Evolutionary conservation across 2,888 invertebrate genomes (phyloP), one percentile per base, ranked within the genome.

Genomic region (Dryocosmus kuriphilus): DNA sequence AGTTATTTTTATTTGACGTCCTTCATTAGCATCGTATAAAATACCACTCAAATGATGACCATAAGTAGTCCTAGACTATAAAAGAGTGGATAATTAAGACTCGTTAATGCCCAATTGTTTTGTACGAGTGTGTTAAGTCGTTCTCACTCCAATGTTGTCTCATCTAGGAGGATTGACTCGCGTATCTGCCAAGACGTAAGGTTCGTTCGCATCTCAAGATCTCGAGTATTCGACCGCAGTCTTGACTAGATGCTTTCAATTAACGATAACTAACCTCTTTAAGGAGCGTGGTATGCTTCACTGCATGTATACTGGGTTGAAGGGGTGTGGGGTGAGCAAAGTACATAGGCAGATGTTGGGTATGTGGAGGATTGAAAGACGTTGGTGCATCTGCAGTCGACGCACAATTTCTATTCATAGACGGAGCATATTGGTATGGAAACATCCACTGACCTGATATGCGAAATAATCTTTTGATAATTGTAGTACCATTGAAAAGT

Each of bases 351-450:
- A 60, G 74, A 74, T 77, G 75, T 75, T 61, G 73, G 60, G 65
- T 77, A 65, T 62, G 30, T 46, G 74, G 57, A 75, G 6, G 24
- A 6, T 16, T 60, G 7, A 79, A 79, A 84, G 78, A 74, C 79
- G 77, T 71, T 80, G 79, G 79, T 82, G 81, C 81, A 83, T 83
- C 81, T 77, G 81, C 73, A 79, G 79, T 80, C 79, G 77, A 74
- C 77, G 57, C 63, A 75, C 63, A 79, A 79, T 79, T 83, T 82
- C 84, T 85, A 85, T 85, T 85, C 82, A 85, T 84, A 84, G 85
- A 80, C 78, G 77, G 77, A 77, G 76, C 76, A 74, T 77, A 83
- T 79, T 80, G 82, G 81, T 82, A 79, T 79, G 82, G 80, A 82
- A 83, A 83, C 81, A 81, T 76, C 80, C 80, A 81, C 78, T 81